Evolutionary conservation across 2,888 invertebrate species (phyloP), one percentile per base, ranked within the genome.

Genomic region (Dysmachus trigonus): DNA sequence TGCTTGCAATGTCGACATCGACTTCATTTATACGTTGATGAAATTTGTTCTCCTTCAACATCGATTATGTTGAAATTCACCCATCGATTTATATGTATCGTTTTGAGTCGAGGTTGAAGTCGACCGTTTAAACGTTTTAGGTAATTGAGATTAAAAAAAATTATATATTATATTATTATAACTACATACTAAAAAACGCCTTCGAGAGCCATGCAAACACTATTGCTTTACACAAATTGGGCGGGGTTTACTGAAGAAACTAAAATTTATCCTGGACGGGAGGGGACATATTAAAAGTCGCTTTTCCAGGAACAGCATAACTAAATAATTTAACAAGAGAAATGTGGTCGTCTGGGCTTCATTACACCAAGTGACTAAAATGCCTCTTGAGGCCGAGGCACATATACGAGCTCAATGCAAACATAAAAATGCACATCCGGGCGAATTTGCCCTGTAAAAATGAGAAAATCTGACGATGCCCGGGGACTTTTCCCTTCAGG

Each of bases 341-440:
- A 62, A 62, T 62, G 27, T 62, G 62, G 62, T 62, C 18, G 27
- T 8, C 27, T 0, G 62, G 10, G 22, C 22, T 62, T 62, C 62
- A 27, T 62, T 62, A 62, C 62, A 62, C 22, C 18, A 27, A 62
- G 62, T 27, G 62, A 62, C 22, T 62, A 10, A 2, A 62, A 0
- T 0, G 1, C 62, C 18, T 62, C 22, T 62, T 62, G 2, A 6
- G 10, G 18, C 7, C 18, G 4, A 51, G 51, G 15, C 7, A 51
- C 51, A 51, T 18, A 51, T 27, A 62, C 3, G 27, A 82, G 62
- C 22, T 33, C 62, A n/a, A n/a, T 62, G 33, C 62, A 62, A 82
- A 82, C 81, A 82, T 35, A 22, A 62, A 82, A 82, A 22, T 30
- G 83, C 72, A 72, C 38, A 72, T 72, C 53, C 81, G 33, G 13